These are phyloP conservation scores for Montipora foliosa DNA, from an alignment of 64 coral and sea anemone genomes.

Conservation along the genomic window DNA sequence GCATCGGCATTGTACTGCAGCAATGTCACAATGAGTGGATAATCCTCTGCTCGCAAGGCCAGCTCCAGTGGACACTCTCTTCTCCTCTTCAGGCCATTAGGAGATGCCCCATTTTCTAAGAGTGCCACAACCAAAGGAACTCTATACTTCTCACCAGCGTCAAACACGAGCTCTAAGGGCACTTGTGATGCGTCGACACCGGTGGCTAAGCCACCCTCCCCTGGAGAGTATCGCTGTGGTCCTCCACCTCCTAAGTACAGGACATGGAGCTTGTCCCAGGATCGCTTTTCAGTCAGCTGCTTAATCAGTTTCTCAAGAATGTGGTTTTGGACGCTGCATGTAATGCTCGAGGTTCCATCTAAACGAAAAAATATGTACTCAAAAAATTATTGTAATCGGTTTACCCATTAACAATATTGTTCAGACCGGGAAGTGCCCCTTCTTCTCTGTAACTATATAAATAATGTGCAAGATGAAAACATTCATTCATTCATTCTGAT, in stretches of 20 bases:
- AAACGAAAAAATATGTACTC: neutral
- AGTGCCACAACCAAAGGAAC: conserved; percentile 30
- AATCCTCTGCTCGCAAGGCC: conserved; percentile 57
- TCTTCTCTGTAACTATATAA: too few relatives aligned
- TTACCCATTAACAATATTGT: too few relatives aligned
- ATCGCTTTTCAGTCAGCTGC: conserved; percentile 21
- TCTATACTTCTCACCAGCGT: conserved; percentile 10
- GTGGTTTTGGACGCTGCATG: conserved; percentile 50
- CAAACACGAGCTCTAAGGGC: conserved; percentile 63
- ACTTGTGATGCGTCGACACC: conserved; percentile 38
- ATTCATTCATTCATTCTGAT: too few relatives aligned
- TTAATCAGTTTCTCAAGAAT: conserved; percentile 65
- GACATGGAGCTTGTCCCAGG: conserved; percentile 69
- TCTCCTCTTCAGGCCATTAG: conserved; percentile 28
- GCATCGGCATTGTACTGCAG: conserved; percentile 60
- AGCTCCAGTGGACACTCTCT: conserved; percentile 15
- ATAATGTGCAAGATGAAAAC: too few relatives aligned
- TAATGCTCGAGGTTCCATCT: conserved; percentile 65
- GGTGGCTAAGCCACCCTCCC: conserved; percentile 77
- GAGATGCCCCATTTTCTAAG: conserved; percentile 45
- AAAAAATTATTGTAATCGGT: neutral
- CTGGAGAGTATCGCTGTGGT: conserved; percentile 46
- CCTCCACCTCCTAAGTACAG: conserved; percentile 79
- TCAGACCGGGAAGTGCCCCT: too few relatives aligned
- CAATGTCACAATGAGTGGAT: conserved; percentile 22